These are phyloP conservation scores for Pedetes capensis DNA, from an alignment of 2,113 vertebrate species.

Conservation along the genomic window DNA sequence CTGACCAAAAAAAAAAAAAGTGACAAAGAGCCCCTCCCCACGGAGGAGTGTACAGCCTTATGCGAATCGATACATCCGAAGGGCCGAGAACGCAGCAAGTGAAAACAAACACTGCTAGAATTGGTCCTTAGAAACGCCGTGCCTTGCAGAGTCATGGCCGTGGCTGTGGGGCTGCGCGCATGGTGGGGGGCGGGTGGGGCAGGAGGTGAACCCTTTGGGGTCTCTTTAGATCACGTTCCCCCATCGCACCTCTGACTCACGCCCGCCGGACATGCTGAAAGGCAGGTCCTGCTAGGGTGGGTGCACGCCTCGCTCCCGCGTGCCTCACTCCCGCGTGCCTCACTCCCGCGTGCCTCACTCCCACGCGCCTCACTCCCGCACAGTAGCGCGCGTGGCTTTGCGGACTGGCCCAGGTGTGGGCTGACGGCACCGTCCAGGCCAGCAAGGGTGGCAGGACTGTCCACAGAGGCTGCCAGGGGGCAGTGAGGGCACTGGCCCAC, in stretches of 20 bases:
- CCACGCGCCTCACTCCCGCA: neutral
- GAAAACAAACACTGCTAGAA: neutral
- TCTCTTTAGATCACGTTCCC: no score
- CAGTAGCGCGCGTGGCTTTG: neutral
- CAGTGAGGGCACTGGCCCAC: fast-evolving
- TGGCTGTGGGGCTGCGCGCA: neutral
- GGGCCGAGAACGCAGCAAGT: neutral
- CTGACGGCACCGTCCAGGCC: neutral
- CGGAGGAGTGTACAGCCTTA: neutral
- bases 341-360: no score
- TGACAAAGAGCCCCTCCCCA: neutral
- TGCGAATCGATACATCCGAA: no score
- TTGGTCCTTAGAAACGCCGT: neutral
- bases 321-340: no score
- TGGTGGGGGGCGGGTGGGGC: no score
- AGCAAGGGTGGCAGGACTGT: neutral
- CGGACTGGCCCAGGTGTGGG: neutral
- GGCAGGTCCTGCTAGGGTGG: neutral
- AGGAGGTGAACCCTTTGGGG: no score
- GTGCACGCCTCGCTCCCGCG: neutral
- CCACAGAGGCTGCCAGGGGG: neutral
- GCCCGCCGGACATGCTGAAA: neutral
- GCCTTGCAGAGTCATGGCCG: no score
- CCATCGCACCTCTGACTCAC: neutral
- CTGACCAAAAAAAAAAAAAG: no score